Conservation (phyloP, 1,140 invertebrate genomes). For the Gonioctena quinquepunctata region DNA sequence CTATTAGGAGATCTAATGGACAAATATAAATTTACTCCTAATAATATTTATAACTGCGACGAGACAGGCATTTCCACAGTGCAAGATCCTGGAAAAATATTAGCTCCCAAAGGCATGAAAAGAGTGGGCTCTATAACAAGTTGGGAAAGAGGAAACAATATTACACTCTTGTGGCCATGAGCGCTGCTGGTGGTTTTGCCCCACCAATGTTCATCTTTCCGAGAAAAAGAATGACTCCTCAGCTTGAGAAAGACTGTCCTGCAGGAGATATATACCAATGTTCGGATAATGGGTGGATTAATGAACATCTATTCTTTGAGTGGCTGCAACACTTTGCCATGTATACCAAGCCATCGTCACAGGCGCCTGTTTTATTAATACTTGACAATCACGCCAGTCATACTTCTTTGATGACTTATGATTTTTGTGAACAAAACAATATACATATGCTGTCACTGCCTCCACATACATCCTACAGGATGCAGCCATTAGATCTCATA, state of each 20-base stretch:
- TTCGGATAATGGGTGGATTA: constrained; percentile 49
- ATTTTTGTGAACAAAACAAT: constrained; percentile 40
- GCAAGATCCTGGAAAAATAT: constrained; percentile 11
- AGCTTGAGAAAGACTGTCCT: constrained; percentile 43
- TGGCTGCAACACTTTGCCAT: constrained; percentile 22
- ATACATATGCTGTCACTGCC: constrained; percentile 32
- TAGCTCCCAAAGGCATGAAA: constrained; percentile 9
- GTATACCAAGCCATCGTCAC: constrained; percentile 33
- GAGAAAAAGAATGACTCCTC: constrained; percentile 26
- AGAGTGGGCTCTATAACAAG: constrained; percentile 19
- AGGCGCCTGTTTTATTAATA: constrained; percentile 39
- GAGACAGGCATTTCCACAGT: constrained; percentile 20
- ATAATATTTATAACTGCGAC: constrained; percentile 16
- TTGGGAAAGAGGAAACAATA: constrained; percentile 25
- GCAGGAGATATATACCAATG: constrained; percentile 38
- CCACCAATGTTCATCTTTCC: constrained; percentile 32
- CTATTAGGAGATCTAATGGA: not conserved
- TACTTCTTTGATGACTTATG: constrained; percentile 25
- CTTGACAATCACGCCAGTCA: constrained; percentile 44
- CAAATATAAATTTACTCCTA: constrained; percentile 10
- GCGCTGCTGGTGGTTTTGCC: constrained; percentile 23
- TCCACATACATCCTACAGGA: constrained; percentile 38
- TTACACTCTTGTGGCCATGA: constrained; percentile 26
- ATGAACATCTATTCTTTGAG: constrained; percentile 22
- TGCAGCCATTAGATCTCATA: constrained; percentile 51